Base-by-base conservation (phyloP, 2,113 vertebrate genomes). In the Sturnus vulgaris region DNA sequence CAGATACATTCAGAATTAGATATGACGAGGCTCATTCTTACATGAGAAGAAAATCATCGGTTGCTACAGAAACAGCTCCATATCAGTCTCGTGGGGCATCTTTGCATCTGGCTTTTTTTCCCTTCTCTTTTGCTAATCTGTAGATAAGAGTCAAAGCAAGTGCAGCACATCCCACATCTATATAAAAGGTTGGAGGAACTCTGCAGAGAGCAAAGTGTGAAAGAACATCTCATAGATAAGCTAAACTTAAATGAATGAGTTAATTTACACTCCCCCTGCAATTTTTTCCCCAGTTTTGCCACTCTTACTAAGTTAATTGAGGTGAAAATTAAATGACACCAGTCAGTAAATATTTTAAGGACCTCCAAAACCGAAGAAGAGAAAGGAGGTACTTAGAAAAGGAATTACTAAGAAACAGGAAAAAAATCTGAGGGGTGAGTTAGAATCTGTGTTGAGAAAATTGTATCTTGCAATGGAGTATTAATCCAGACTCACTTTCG, bases 171-270 rank as follows among this genome's bases (percentile, higher is more conserved):
- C 94, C 96, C 93, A 95, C 95, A 91, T 95, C 71, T 87, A 68
- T 92, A 93, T 93, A 81, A 92, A 94, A 93, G 88, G 92, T 75
- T 96, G 83, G 85, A 96, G 75, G 42, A 88, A 80, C 71, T 90
- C 92, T 92, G 78, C 88, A 94, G 94, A 96, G 94, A 90, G 92
- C 79, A 57, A 87, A 87, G 86, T 93, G 81, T 93, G 93, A 92
- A 90, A 95, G 92, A 96, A 94, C 88, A 95, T 96, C 94, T 95
- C 19, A 7, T 27, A 94, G 95, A 96, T 96, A 95, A 97, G 88
- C 90, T 85, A 86, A 96, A 91, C 94, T 97, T 96, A 96, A 97
- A 97, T 82, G 92, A 97, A 95, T 90, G 91, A 95, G 95, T 95
- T 95, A 96, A 97, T 97, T 96, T 95, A 90, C 69, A 92, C 80